Evolutionary conservation across 2,888 invertebrate species (phyloP).

Genomic region (Ligdia adustata): DNA sequence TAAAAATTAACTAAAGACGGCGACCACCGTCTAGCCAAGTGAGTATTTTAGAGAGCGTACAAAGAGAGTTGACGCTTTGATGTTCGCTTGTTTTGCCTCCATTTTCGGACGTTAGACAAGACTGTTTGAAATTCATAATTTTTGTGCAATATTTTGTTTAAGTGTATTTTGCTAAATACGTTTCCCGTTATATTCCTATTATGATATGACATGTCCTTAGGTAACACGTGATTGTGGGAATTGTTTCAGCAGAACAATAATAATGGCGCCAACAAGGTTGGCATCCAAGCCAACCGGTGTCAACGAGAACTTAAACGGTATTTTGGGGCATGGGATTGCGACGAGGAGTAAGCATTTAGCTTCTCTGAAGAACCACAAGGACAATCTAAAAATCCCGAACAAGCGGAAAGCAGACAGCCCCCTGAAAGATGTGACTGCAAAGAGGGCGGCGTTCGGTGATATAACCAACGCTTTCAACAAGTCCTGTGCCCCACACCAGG

Average conservation of each 20-base stretch:
- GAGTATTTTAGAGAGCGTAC: conserved; percentile 60
- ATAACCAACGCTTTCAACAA: conserved; percentile 89
- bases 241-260: conserved; percentile 58
- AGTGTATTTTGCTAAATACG: background rate
- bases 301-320: conserved; percentile 73
- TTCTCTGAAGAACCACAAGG: conserved; percentile 73
- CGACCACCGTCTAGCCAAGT: conserved; percentile 61
- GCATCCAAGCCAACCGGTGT: conserved; percentile 77
- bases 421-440: conserved; percentile 88
- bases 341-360: conserved; percentile 85
- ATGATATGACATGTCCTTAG: conserved; percentile 30
- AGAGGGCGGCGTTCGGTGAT: conserved; percentile 94
- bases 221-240: conserved; percentile 58
- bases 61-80: conserved; percentile 59
- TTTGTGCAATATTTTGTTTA: conserved; percentile 42
- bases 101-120: conserved; percentile 72
- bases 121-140: conserved; percentile 57
- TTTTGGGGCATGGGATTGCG: conserved; percentile 80
- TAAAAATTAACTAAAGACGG: conserved; percentile 59
- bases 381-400: conserved; percentile 78
- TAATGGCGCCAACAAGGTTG: conserved; percentile 87
- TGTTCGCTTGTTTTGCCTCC: conserved; percentile 81
- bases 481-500: conserved; percentile 60
- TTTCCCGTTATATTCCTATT: background rate
- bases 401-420: conserved; percentile 94